A percentile compares a stretch with the other conserved stretches of the same genome.
Evolutionary conservation across 2,888 invertebrate genomes (phyloP).

Genomic region (Apoda limacodes): DNA sequence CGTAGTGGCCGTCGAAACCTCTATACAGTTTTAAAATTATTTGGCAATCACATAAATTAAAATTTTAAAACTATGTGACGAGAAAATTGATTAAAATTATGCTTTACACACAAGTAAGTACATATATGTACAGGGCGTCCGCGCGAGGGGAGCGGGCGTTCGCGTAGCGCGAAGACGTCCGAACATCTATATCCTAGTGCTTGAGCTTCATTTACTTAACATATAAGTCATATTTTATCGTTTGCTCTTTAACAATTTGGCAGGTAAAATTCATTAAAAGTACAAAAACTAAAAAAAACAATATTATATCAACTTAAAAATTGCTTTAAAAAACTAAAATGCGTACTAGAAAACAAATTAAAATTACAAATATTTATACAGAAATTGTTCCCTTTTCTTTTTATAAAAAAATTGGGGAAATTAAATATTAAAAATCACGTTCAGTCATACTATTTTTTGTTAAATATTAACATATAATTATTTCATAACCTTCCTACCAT

Average conservation of each 20-base stretch:
- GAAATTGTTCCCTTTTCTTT: constrained; percentile 50
- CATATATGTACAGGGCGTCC: constrained; percentile 51
- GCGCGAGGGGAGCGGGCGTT: constrained; percentile 48
- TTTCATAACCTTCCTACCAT: constrained; percentile 62
- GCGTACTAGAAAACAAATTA: constrained; percentile 63
- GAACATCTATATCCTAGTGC: constrained; percentile 50
- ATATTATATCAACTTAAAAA: constrained; percentile 54
- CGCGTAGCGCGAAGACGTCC: constrained; percentile 22
- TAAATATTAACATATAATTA: constrained; percentile 67
- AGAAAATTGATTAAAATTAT: constrained; percentile 67
- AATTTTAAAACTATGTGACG: constrained; percentile 68
- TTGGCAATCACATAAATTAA: constrained; percentile 69
- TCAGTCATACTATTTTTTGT: constrained; percentile 65
- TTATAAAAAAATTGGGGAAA: constrained; percentile 41
- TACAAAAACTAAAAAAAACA: constrained; percentile 45
- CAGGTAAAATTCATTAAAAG: constrained; percentile 60
- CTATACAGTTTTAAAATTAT: constrained; percentile 64
- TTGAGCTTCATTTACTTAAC: constrained; percentile 62
- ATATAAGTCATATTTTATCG: constrained; percentile 45
- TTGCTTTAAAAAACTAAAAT: constrained; percentile 66
- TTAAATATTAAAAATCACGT: constrained; percentile 61
- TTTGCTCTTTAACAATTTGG: constrained; percentile 63
- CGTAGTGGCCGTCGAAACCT: constrained; percentile 39
- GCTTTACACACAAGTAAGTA: constrained; percentile 65
- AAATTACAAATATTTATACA: constrained; percentile 68